Evolutionary conservation across 2,797 vertebrate genomes (phyloP), one percentile per base, ranked within the genome.

Genomic region (Todus mexicanus): DNA sequence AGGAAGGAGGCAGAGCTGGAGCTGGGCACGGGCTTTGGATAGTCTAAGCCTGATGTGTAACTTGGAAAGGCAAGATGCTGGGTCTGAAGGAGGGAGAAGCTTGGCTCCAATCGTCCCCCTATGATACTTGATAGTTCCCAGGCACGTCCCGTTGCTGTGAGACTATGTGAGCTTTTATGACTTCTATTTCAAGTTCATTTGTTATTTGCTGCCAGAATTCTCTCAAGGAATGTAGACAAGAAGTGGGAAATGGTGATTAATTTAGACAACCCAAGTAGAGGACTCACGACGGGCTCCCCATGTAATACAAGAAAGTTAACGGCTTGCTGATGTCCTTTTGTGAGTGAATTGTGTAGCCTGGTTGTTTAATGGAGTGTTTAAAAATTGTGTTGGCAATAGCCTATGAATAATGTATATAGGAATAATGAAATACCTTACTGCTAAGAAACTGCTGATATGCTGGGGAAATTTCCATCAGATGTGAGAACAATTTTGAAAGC

Each of bases 301-400:
- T 88, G 92, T 94, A 93, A 76, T 81, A 89, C 93, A 95, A 89
- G 87, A 80, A 78, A 91, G 78, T 70, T 76, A 94, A 75, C 5
- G 2, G 74, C 80, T 94, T 90, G 77, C 56, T 94, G 89, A 86
- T 95, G 82, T 93, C 84, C 87, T 93, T 91, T 84, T 89, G 87
- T 85, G 82, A 88, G 82, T 61, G 87, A 93, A 86, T 89, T 79
- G 38, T 88, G 73, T 84, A 91, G 82, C 87, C 91, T 76, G 90
- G 66, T 76, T 96, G 93, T 80, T 94, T 93, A 95, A 95, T 94
- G 82, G 82, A 86, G 73, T 87, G 84, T 94, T 96, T 93, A 96
- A 95, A 96, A 84, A 70, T 68, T 86, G 79, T 90, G 87, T 89
- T 95, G 79, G 74, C 85, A 91, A 79, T 88, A 90, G 66, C 83